Evolutionary conservation across 2,888 invertebrate species (phyloP).

Genomic region (Acanthacorydalis orientalis): DNA sequence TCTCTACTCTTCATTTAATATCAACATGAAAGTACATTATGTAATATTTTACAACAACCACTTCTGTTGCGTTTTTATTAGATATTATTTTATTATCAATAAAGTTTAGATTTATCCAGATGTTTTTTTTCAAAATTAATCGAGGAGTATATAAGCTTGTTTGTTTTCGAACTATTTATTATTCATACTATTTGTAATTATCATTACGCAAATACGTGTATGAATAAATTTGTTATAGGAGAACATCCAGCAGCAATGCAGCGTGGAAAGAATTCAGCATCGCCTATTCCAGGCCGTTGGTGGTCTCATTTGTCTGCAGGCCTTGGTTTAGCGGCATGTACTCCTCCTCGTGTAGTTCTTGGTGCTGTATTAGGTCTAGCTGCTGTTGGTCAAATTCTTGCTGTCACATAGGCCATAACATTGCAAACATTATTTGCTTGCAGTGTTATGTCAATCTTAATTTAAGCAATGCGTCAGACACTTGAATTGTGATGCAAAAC

Average conservation of each 20-base stretch:
- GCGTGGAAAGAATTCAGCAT: slow-evolving; percentile 34
- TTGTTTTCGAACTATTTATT: too few species aligned
- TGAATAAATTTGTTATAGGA: slow-evolving; percentile 27
- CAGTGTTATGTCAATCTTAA: too few species aligned
- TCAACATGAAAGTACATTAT: too few species aligned
- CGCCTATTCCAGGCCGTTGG: slow-evolving; percentile 28
- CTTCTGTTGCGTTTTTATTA: too few species aligned
- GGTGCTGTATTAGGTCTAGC: slow-evolving; percentile 24
- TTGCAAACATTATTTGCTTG: neutral
- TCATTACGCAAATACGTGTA: too few species aligned
- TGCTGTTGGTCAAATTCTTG: slow-evolving; percentile 23
- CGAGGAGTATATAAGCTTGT: too few species aligned
- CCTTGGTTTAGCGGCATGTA: slow-evolving; percentile 28
- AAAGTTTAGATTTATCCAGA: neutral
- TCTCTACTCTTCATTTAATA: too few species aligned
- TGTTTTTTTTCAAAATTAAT: too few species aligned
- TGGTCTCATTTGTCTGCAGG: slow-evolving; percentile 32
- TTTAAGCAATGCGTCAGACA: too few species aligned
- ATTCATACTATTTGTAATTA: too few species aligned
- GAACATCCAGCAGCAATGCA: slow-evolving; percentile 58
- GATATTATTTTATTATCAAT: neutral
- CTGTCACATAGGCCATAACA: slow-evolving; percentile 16
- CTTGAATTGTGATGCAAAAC: too few species aligned
- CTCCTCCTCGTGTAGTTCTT: slow-evolving; percentile 26
- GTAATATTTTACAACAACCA: too few species aligned